Evolutionary conservation across 2,113 vertebrate genomes (phyloP), one percentile per base, ranked within the genome.

Genomic region (Collichthys lucidus): DNA sequence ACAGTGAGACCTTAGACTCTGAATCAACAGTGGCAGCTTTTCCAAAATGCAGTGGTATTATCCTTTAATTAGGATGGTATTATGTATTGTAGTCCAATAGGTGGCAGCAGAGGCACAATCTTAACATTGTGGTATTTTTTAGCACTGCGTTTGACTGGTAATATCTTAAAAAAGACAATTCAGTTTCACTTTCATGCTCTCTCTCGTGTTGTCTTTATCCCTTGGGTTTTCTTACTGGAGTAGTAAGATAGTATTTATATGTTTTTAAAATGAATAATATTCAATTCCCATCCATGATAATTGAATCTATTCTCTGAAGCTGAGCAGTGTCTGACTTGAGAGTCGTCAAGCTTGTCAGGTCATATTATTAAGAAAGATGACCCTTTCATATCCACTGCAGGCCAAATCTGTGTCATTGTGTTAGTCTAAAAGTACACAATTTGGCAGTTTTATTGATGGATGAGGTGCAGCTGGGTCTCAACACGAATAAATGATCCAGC

Each of bases 51-150:
- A 17, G 22, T 16, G 42, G 24, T 31, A 29, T 56, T 6, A 22
- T 42, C 35, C 65, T 72, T 52, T 68, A 15, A 26, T 82, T 15
- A 57, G 10, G 29, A 9, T 20, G 24, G 29, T 22, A 2, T 8
- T 6, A 53, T 56, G 0, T 3, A 1, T 15, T 71, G 26, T 19
- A 1, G 59, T 75, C 77, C 89, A 89, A 8, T 4, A 88, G 87
- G 57, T 53, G 86, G 88, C 86, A 86, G 87, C 83, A 87, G 74
- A 89, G 70, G 14, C 60, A 11, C 44, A 73, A 5, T 49, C 67
- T 80, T 42, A 68, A 9, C 1, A n/a, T 10, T 11, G 0, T 5
- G 2, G 17, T 1, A 3, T 59, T 50, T 35, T 2, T 49, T 7
- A 31, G 50, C 1, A 0, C 19, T 22, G 1, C n/a, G 20, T 47